These are phyloP conservation scores for Ictalurus punctatus DNA, from an alignment of 2,113 vertebrate species.

Conservation along the genomic window DNA sequence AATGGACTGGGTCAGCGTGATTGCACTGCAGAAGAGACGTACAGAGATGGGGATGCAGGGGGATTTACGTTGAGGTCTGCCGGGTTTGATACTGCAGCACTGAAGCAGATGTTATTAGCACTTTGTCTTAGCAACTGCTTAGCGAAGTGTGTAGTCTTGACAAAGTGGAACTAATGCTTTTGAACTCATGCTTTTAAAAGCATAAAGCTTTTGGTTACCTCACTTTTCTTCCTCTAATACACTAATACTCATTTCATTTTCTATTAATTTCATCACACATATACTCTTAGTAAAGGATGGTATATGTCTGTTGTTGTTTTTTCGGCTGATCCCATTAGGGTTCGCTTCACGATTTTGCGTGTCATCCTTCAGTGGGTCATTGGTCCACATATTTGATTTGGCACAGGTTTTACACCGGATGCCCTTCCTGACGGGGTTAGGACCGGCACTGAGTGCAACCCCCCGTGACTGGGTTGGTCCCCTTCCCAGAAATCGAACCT, in stretches of 20 bases:
- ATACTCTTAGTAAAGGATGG: neutral
- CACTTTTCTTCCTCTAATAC: neutral
- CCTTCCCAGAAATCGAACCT: no score
- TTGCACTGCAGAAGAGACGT: conserved; percentile 9
- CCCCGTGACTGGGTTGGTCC: no score
- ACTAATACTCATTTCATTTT: neutral
- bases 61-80: neutral
- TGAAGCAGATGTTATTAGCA: conserved; percentile 24
- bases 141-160: neutral
- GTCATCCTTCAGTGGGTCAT: no score
- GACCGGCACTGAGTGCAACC: no score
- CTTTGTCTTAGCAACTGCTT: conserved; percentile 9
- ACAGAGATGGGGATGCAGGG: neutral
- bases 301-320: neutral
- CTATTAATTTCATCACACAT: neutral
- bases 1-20: neutral
- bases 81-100: conserved; percentile 5
- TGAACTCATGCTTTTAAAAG: neutral
- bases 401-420: no score
- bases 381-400: no score
- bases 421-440: no score
- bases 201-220: neutral
- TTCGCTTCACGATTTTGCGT: no score
- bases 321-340: no score
- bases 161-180: neutral